phyloP scores from a whole-genome alignment of 2,113 vertebrate species.

The Pithys albifrons region DNA sequence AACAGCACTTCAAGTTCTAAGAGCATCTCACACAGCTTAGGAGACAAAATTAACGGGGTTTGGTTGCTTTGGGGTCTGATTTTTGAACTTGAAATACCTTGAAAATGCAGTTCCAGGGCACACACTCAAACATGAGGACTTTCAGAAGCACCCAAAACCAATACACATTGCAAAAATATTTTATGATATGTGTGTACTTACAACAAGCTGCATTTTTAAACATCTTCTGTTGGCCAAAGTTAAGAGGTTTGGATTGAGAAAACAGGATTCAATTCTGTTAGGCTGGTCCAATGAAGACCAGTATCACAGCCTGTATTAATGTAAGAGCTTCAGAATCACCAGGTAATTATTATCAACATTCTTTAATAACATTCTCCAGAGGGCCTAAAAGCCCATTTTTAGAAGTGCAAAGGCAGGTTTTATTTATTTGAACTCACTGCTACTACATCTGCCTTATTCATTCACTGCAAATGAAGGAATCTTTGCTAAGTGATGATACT shows the following conservation, averaged over 20 bases:
- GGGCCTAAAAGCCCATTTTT: neutral
- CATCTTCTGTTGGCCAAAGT: neutral
- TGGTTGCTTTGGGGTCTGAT: neutral
- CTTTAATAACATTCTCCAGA: neutral
- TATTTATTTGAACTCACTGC: neutral
- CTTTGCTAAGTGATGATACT: neutral
- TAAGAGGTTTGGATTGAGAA: neutral
- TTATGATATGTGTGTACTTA: neutral
- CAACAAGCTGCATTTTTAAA: neutral
- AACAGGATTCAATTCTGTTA: neutral
- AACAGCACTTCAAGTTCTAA: neutral
- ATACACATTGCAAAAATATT: neutral
- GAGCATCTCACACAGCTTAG: neutral
- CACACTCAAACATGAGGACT: neutral
- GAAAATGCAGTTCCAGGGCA: neutral
- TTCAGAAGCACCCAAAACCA: neutral
- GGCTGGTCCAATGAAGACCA: neutral
- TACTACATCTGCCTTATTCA: neutral
- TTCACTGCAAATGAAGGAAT: neutral
- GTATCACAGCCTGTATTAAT: neutral
- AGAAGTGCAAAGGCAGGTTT: neutral
- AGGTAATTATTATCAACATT: neutral
- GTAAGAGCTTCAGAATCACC: neutral
- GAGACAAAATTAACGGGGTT: neutral
- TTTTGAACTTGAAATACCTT: neutral